These are phyloP conservation scores for Gastracanthus pulcherrimus DNA, from an alignment of 2,888 invertebrate species.

Conservation along the genomic window DNA sequence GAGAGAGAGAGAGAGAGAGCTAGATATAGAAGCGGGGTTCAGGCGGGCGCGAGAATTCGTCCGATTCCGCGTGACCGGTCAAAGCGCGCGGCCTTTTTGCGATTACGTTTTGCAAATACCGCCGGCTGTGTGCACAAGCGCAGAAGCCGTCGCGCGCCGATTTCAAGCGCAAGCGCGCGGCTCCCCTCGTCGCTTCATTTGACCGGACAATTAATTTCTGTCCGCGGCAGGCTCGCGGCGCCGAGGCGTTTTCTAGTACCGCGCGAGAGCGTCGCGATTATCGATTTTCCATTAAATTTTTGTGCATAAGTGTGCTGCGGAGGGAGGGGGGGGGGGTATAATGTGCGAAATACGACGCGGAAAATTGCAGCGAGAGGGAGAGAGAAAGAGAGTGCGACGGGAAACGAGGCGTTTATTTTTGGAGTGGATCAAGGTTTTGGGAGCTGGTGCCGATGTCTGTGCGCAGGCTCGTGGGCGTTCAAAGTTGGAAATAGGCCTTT, in stretches of 20 bases:
- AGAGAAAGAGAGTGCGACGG: not conserved
- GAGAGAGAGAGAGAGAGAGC: too few species aligned
- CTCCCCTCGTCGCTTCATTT: not conserved
- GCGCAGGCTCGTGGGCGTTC: too few species aligned
- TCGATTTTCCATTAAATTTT: not conserved
- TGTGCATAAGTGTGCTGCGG: not conserved
- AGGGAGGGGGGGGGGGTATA: not conserved
- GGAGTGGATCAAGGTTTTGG: slow-evolving; percentile 40
- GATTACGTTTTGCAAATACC: slow-evolving; percentile 34
- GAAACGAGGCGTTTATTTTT: slow-evolving; percentile 36
- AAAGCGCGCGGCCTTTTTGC: slow-evolving; percentile 41
- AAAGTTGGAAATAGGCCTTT: slow-evolving; percentile 23
- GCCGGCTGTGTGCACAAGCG: not conserved
- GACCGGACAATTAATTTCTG: slow-evolving; percentile 24
- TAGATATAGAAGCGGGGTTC: not conserved
- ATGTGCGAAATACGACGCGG: not conserved
- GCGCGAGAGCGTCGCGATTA: too few species aligned
- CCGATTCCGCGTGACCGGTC: slow-evolving; percentile 43
- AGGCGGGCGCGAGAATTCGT: not conserved
- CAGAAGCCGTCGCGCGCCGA: too few species aligned
- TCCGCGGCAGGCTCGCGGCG: not conserved
- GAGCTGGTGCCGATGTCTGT: not conserved
- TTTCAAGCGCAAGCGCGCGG: not conserved
- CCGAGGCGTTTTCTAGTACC: too few species aligned
- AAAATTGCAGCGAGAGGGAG: not conserved